A percentile compares a stretch with the other conserved stretches of the same genome.
phyloP scores from a whole-genome alignment of 2,888 invertebrate genomes.

The Steinernema scapterisci region DNA sequence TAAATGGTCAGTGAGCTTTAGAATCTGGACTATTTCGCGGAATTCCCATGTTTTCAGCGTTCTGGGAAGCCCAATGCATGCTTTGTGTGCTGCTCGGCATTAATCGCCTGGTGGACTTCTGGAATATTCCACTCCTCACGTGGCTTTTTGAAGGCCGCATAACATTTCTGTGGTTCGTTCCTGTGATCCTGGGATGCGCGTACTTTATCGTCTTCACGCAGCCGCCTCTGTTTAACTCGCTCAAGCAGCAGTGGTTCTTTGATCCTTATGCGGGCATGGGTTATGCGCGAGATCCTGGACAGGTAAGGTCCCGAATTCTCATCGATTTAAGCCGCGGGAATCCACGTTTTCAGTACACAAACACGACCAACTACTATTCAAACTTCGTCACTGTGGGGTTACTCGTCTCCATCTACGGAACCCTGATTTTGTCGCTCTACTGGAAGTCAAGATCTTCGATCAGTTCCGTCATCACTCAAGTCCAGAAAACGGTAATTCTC shows the following conservation, averaged over 20 bases:
- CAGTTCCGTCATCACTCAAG: slow-evolving; percentile 13
- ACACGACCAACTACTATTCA: not conserved
- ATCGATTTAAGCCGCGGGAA: not conserved
- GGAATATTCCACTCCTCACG: not conserved
- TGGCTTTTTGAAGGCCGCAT: not conserved
- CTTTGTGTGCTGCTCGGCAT: slow-evolving; percentile 6
- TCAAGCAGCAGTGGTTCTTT: slow-evolving; percentile 30
- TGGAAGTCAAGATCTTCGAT: not conserved
- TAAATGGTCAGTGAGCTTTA: not conserved
- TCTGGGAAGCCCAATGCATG: slow-evolving; percentile 25
- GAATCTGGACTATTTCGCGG: not conserved
- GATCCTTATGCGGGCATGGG: slow-evolving; percentile 21
- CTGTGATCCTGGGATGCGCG: not conserved
- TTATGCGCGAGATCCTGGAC: not conserved
- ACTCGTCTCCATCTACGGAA: not conserved
- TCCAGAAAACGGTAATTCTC: not conserved
- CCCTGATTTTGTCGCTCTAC: not conserved
- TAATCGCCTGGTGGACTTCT: slow-evolving; percentile 11
- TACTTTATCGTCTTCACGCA: slow-evolving; percentile 10
- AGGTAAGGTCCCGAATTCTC: not conserved
- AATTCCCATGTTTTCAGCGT: not conserved
- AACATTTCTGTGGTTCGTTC: slow-evolving; percentile 14
- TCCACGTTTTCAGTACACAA: slow-evolving; percentile 1
- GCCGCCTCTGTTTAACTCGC: not conserved
- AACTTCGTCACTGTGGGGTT: not conserved